These are phyloP conservation scores for Euplagia quadripunctaria DNA, from an alignment of 2,888 invertebrate species.

Conservation along the genomic window DNA sequence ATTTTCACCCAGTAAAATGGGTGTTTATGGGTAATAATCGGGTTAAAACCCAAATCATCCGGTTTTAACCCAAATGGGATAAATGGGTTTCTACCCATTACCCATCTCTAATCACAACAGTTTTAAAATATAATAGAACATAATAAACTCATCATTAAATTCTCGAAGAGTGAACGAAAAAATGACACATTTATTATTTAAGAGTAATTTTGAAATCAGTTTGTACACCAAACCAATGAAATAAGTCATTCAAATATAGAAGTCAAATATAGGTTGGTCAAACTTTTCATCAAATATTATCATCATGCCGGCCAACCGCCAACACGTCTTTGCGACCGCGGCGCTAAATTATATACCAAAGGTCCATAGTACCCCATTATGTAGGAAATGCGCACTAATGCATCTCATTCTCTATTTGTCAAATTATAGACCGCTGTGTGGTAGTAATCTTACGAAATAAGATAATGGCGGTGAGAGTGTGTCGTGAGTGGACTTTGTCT, in stretches of 20 bases:
- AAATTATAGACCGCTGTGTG: conserved; percentile 80
- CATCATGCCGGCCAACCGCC: conserved; percentile 54
- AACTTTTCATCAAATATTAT: conserved; percentile 74
- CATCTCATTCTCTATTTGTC: conserved; percentile 86
- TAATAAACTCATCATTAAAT: background rate
- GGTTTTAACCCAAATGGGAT: no score
- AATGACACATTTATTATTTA: background rate
- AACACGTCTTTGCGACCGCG: conserved; percentile 76
- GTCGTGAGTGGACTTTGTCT: conserved; percentile 68
- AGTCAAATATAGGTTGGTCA: conserved; percentile 64
- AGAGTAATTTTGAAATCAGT: conserved; percentile 13
- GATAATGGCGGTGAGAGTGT: conserved; percentile 73
- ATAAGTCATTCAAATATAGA: conserved; percentile 58
- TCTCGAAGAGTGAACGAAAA: background rate
- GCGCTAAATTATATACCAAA: conserved; percentile 81
- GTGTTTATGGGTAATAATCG: no score
- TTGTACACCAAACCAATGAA: conserved; percentile 20
- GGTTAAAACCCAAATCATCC: no score
- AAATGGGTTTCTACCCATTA: no score
- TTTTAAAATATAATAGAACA: background rate
- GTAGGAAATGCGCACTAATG: conserved; percentile 83
- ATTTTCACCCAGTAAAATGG: no score
- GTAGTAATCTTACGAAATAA: conserved; percentile 78
- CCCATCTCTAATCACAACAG: no score
- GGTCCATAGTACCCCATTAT: conserved; percentile 78